phyloP scores from a whole-genome alignment of 2,888 invertebrate species.

The Sinotaia quadrata region DNA sequence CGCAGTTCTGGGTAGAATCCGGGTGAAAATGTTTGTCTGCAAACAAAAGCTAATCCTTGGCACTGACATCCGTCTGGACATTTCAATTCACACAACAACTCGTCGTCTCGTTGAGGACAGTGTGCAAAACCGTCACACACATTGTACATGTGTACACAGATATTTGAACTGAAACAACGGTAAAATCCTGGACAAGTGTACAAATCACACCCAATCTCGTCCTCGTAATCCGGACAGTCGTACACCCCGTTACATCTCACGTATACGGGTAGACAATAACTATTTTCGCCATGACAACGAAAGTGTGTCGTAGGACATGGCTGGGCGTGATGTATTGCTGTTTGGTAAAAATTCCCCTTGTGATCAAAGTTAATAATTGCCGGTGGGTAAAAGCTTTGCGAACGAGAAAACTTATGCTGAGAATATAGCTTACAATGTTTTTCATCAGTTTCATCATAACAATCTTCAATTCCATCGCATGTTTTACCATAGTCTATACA shows the following conservation, averaged over 20 bases:
- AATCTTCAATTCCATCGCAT: too few relatives aligned
- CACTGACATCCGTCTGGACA: slow-evolving; percentile 5
- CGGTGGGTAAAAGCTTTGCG: too few relatives aligned
- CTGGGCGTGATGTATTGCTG: too few relatives aligned
- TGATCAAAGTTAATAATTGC: too few relatives aligned
- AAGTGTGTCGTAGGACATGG: slow-evolving; percentile 15
- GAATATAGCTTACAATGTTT: too few relatives aligned
- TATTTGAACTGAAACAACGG: background rate
- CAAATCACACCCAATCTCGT: slow-evolving; percentile 9
- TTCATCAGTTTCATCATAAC: too few relatives aligned
- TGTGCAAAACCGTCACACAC: slow-evolving; percentile 15
- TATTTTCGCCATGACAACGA: slow-evolving; percentile 5
- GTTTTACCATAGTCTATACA: too few relatives aligned
- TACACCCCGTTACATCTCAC: slow-evolving; percentile 1
- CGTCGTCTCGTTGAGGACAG: slow-evolving; percentile 6
- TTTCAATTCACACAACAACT: background rate
- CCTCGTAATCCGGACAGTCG: slow-evolving; percentile 4
- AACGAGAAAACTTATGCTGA: too few relatives aligned
- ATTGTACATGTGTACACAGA: slow-evolving; percentile 1
- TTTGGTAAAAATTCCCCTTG: too few relatives aligned
- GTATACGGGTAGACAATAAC: slow-evolving; percentile 7
- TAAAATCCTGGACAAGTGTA: slow-evolving; percentile 8
- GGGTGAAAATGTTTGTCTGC: background rate
- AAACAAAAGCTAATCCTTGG: slow-evolving; percentile 8
- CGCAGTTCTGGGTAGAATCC: background rate